These are phyloP conservation scores for Oreochromis grahami DNA, from an alignment of 2,797 vertebrate genomes.

Conservation along the genomic window DNA sequence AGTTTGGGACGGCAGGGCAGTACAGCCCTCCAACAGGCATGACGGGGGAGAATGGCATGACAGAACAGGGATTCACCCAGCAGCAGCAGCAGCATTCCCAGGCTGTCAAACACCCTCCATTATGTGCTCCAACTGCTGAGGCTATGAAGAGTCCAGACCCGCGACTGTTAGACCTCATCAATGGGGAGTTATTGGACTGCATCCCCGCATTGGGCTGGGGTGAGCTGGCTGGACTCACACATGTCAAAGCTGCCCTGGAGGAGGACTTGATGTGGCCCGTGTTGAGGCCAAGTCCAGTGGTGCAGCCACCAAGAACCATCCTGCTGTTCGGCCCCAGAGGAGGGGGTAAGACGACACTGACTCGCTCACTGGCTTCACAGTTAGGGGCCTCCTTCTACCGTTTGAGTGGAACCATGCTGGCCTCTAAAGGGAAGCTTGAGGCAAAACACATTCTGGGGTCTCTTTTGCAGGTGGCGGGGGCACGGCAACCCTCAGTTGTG, in stretches of 20 bases:
- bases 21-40: conserved; percentile 82
- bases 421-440: conserved; percentile 86
- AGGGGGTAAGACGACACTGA: conserved; percentile 86
- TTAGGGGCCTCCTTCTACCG: conserved; percentile 87
- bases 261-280: conserved; percentile 94
- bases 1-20: conserved; percentile 77
- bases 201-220: conserved; percentile 87
- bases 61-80: conserved; percentile 75
- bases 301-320: conserved; percentile 81
- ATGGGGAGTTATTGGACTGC: conserved; percentile 86
- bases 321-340: conserved; percentile 90
- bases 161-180: conserved; percentile 83
- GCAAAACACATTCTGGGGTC: conserved; percentile 88
- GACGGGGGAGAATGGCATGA: conserved; percentile 76
- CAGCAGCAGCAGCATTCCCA: conserved; percentile 64
- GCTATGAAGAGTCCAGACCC: conserved; percentile 82
- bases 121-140: conserved; percentile 72
- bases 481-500: conserved; percentile 84
- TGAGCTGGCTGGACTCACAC: conserved; percentile 85
- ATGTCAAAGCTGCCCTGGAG: conserved; percentile 88
- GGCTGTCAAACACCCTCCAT: conserved; percentile 60
- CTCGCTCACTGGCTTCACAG: conserved; percentile 89
- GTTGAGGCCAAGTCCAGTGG: conserved; percentile 78
- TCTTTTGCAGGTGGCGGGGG: conserved; percentile 83
- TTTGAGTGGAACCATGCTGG: conserved; percentile 80